Percentiles rank a stretch among this genome's conserved stretches.
Conservation (phyloP, 2,113 vertebrate genomes). For the Otis tarda region DNA sequence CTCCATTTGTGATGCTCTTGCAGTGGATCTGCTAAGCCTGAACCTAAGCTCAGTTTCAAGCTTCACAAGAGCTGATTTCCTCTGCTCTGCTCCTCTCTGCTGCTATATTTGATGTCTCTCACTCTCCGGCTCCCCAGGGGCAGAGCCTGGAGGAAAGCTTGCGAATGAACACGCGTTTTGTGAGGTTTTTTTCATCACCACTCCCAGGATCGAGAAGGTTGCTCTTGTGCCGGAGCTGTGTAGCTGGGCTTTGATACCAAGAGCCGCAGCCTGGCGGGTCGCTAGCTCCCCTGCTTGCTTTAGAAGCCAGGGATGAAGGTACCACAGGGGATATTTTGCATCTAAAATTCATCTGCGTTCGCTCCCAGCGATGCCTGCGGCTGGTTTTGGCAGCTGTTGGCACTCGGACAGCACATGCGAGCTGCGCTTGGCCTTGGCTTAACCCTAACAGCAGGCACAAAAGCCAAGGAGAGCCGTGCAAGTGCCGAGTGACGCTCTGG, state of each 20-base stretch:
- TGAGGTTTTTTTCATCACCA: not conserved
- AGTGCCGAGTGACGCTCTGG: rapidly evolving
- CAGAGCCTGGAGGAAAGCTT: not conserved
- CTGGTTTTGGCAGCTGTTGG: not conserved
- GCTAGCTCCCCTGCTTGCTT: not conserved
- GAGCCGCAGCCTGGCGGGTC: not conserved
- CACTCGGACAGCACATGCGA: not conserved
- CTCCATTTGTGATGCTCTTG: not conserved
- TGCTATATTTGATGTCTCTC: not conserved
- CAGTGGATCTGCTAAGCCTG: not conserved
- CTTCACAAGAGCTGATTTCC: not conserved
- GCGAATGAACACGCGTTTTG: not conserved
- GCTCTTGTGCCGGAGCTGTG: not conserved
- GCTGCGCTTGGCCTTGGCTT: not conserved
- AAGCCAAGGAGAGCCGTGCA: not conserved
- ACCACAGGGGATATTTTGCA: not conserved
- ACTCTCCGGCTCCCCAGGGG: not conserved
- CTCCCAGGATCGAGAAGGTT: not conserved
- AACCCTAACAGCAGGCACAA: not conserved
- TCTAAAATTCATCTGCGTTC: not conserved
- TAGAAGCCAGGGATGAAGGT: not conserved
- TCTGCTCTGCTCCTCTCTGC: not conserved
- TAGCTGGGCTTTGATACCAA: not conserved
- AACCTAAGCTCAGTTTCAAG: not conserved
- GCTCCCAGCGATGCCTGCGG: not conserved